A percentile compares a stretch with the other conserved stretches of the same genome.
Evolutionary conservation across 2,888 invertebrate genomes (phyloP).

Genomic region (Acrobasis suavella): DNA sequence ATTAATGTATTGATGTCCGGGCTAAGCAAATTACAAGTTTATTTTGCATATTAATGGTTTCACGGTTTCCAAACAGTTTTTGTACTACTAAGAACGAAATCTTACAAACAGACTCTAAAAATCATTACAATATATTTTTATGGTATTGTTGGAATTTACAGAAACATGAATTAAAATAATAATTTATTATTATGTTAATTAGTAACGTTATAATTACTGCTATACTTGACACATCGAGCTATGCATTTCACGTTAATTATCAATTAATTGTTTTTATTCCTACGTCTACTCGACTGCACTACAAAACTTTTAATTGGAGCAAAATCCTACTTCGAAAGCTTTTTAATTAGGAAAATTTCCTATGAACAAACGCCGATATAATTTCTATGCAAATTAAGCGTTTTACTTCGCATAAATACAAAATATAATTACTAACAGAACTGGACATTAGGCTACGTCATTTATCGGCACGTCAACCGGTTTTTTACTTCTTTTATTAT

Average conservation of each 20-base stretch:
- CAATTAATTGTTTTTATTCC: neutral
- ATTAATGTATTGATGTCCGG: too few relatives aligned
- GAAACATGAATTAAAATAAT: too few relatives aligned
- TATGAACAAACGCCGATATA: constrained; percentile 78
- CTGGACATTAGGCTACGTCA: constrained; percentile 9
- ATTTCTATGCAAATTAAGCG: constrained; percentile 81
- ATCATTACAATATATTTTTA: too few relatives aligned
- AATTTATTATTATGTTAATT: neutral
- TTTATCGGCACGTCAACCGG: neutral
- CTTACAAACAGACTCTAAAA: too few relatives aligned
- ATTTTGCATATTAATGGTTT: too few relatives aligned
- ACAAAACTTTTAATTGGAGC: constrained; percentile 80
- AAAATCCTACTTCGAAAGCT: constrained; percentile 76
- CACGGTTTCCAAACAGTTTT: too few relatives aligned
- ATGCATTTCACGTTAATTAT: neutral
- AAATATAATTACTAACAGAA: constrained; percentile 31
- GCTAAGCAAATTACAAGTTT: too few relatives aligned
- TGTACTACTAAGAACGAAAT: too few relatives aligned
- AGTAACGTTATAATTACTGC: neutral
- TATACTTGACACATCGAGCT: neutral
- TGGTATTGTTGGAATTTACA: too few relatives aligned
- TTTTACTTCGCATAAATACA: constrained; percentile 72
- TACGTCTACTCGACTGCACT: constrained; percentile 38
- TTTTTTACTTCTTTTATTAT: too few relatives aligned
- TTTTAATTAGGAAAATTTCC: constrained; percentile 81